Evolutionary conservation across 2,888 invertebrate genomes (phyloP), one percentile per base, ranked within the genome.

Genomic region (Metopia argyrocephala): DNA sequence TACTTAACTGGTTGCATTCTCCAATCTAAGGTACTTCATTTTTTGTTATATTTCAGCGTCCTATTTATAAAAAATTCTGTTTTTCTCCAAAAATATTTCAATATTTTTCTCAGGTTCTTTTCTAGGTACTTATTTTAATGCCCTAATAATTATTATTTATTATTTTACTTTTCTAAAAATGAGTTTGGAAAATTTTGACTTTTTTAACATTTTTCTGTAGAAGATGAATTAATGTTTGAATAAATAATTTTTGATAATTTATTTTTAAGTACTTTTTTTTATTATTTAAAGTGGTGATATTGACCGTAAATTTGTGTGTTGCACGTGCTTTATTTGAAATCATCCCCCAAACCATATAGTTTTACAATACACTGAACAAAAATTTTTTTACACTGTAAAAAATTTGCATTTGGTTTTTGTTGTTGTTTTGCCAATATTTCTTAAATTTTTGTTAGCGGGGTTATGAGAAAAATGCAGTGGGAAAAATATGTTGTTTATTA

Each of bases 331-430:
- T n/a, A 31, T 12, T 12, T 12, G 12, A 31, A 31, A 12, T 31
- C 7, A 31, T 3, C 12, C 3, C 0, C 1, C 7, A 31, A 31
- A 31, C 0, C 12, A 0, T 9, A 31, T 9, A 31, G 2, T 31
- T 31, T 31, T 31, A 9, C 9, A 12, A 3, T 38, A 38, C 38
- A 38, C 38, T 38, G 31, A 0, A 38, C 12, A 12, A 38, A 38
- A 38, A 1, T 38, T 38, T 38, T 38, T 12, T 50, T 76, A 76
- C 76, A 81, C 80, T 81, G 76, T 76, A 74, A 76, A 74, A 76
- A 71, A 69, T 59, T 50, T 38, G 9, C 59, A 9, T 23, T 61
- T 21, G 9, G 61, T 68, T 5, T 7, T 61, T 15, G 50, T 48
- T 9, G 46, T 38, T 38, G 12, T 31, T 21, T 48, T 66, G 54